Evolutionary conservation across 2,888 invertebrate species (phyloP).

Genomic region (Cosmopolites sordidus): DNA sequence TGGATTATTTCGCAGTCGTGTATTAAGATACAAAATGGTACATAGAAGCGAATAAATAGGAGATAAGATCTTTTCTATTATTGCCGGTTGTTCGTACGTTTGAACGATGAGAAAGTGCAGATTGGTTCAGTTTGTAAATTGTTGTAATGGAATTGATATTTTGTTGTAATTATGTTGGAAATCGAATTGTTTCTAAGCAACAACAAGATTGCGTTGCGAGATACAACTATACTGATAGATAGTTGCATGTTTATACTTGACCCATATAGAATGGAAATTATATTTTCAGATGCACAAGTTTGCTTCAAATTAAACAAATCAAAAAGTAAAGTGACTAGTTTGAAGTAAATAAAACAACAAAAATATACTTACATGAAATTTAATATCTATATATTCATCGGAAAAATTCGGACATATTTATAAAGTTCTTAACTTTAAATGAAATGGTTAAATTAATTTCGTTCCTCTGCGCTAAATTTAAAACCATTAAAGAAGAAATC

Average conservation of each 20-base stretch:
- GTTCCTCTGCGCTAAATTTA: too few relatives aligned
- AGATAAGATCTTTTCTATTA: constrained; percentile 5
- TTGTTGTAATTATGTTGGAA: neutral
- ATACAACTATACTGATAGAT: neutral
- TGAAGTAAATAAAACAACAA: too few relatives aligned
- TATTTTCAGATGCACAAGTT: too few relatives aligned
- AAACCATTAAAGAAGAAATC: too few relatives aligned
- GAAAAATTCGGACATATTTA: too few relatives aligned
- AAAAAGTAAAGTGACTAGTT: too few relatives aligned
- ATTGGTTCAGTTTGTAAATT: neutral
- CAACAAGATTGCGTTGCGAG: neutral
- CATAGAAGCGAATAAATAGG: neutral
- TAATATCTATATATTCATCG: too few relatives aligned
- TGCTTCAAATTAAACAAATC: too few relatives aligned
- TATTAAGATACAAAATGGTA: neutral
- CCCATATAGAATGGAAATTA: too few relatives aligned
- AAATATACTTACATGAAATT: too few relatives aligned
- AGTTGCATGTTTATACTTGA: neutral
- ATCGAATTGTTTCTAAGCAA: neutral
- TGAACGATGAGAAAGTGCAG: neutral
- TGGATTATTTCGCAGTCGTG: neutral
- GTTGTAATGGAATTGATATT: constrained; percentile 2
- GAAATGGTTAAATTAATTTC: too few relatives aligned
- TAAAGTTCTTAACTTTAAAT: too few relatives aligned
- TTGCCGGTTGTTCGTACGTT: neutral